phyloP scores from a whole-genome alignment of 2,797 vertebrate species.

The Jordanella pulchra region DNA sequence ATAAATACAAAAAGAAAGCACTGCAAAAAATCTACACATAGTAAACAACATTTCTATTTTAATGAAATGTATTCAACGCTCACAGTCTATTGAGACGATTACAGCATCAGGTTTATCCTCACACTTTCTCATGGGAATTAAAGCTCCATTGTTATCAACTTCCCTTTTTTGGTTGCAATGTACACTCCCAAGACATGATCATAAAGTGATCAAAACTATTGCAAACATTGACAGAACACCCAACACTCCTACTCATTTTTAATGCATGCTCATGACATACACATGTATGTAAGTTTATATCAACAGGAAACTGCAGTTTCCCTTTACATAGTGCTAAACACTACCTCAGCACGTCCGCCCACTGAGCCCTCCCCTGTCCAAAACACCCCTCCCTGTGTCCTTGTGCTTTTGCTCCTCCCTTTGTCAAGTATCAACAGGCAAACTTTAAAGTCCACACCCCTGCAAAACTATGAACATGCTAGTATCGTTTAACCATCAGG shows the following conservation, averaged over 20 bases:
- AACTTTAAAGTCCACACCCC: slow-evolving; percentile 66
- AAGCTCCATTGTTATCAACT: slow-evolving; percentile 50
- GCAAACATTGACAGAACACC: neutral
- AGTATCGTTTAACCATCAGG: slow-evolving; percentile 25
- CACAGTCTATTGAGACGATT: neutral
- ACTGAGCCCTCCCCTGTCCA: slow-evolving; percentile 36
- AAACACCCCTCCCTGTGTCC: slow-evolving; percentile 36
- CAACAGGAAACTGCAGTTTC: slow-evolving; percentile 63
- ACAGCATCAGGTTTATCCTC: neutral
- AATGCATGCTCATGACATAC: slow-evolving; percentile 5
- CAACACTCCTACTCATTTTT: neutral
- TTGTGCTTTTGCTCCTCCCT: slow-evolving; percentile 65
- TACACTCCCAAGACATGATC: neutral
- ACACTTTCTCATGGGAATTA: slow-evolving; percentile 26
- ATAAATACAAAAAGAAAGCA: too few species aligned
- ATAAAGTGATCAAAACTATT: slow-evolving; percentile 26
- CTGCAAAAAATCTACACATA: too few species aligned
- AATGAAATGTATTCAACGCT: neutral
- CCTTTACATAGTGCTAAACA: slow-evolving; percentile 40
- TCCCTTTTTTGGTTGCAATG: slow-evolving; percentile 46
- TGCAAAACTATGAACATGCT: slow-evolving; percentile 39
- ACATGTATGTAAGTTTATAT: slow-evolving; percentile 6
- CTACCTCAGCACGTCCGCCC: slow-evolving; percentile 10
- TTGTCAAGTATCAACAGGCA: slow-evolving; percentile 78
- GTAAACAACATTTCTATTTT: neutral